Conservation (phyloP, 2,113 vertebrate genomes). For the Prunella fulvescens region DNA sequence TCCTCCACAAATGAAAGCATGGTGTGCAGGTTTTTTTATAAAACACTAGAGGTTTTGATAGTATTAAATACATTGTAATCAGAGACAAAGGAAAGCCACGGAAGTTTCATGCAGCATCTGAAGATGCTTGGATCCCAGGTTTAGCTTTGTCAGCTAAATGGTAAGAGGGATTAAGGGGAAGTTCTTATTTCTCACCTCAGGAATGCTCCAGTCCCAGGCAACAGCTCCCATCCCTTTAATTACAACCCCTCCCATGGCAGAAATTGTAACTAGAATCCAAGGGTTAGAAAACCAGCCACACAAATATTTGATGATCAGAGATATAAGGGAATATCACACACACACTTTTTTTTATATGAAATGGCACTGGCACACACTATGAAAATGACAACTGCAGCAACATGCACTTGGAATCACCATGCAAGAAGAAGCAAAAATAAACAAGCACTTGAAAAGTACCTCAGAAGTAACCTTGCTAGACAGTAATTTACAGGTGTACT, state of each 20-base stretch:
- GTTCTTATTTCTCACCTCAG: neutral
- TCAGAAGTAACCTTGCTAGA: conserved; percentile 94
- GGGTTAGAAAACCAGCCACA: neutral
- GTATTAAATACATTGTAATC: neutral
- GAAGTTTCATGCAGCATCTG: neutral
- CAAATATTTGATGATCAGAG: neutral
- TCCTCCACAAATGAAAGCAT: neutral
- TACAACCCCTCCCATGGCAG: neutral
- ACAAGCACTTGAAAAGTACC: conserved; percentile 83
- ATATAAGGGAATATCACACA: neutral
- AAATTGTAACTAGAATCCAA: neutral
- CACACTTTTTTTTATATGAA: neutral
- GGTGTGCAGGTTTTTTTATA: neutral
- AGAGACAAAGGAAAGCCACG: neutral
- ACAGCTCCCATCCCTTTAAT: neutral
- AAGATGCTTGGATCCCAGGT: neutral
- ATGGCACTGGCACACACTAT: neutral
- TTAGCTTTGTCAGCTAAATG: neutral
- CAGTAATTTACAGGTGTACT: conserved; percentile 95
- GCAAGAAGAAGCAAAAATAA: conserved; percentile 70
- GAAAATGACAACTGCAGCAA: conserved; percentile 29
- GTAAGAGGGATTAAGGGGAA: neutral
- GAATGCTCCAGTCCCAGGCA: neutral
- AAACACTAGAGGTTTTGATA: neutral
- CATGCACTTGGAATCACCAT: conserved; percentile 71